These are phyloP conservation scores for Centropyge bicolor DNA, from an alignment of 2,797 vertebrate species.

Conservation along the genomic window DNA sequence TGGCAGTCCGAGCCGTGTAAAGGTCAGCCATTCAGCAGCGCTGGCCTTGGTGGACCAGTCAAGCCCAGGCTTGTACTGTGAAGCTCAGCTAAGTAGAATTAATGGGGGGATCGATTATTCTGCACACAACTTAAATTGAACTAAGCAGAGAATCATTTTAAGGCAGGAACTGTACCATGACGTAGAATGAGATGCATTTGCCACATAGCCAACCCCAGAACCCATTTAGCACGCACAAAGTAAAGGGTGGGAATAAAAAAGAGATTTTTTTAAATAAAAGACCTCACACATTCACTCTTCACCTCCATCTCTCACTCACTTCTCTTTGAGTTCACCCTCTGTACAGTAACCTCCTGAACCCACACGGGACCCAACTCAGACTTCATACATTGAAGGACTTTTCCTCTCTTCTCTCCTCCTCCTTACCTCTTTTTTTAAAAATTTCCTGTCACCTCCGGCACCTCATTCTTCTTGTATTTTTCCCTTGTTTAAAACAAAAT, in stretches of 20 bases:
- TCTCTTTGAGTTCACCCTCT: conserved; percentile 58
- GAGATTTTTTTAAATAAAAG: conserved; percentile 76
- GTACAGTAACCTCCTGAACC: conserved; percentile 57
- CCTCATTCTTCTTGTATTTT: conserved; percentile 85
- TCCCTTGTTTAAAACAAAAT: conserved; percentile 86
- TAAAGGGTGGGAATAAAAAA: conserved; percentile 60
- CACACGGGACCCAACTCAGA: conserved; percentile 60
- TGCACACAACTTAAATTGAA: conserved; percentile 84
- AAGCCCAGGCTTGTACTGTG: conserved; percentile 83
- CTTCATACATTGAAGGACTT: conserved; percentile 69
- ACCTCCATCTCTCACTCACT: conserved; percentile 32
- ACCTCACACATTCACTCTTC: conserved; percentile 9
- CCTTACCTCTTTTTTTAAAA: conserved; percentile 43
- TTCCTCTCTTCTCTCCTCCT: conserved; percentile 45
- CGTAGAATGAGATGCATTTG: conserved; percentile 77
- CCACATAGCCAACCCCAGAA: conserved; percentile 66
- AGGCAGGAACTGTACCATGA: conserved; percentile 79
- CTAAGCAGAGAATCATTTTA: conserved; percentile 85
- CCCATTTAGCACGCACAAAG: conserved; percentile 71
- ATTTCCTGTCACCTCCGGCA: conserved; percentile 76
- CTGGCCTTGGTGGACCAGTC: conserved; percentile 84
- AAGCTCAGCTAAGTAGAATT: conserved; percentile 87
- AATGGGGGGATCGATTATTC: conserved; percentile 88
- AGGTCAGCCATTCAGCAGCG: conserved; percentile 86
- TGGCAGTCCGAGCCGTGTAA: conserved; percentile 84